Percentiles rank a stretch among this genome's conserved stretches.
Conservation (phyloP, 2,113 vertebrate species). For the Syngnathoides biaculeatus region DNA sequence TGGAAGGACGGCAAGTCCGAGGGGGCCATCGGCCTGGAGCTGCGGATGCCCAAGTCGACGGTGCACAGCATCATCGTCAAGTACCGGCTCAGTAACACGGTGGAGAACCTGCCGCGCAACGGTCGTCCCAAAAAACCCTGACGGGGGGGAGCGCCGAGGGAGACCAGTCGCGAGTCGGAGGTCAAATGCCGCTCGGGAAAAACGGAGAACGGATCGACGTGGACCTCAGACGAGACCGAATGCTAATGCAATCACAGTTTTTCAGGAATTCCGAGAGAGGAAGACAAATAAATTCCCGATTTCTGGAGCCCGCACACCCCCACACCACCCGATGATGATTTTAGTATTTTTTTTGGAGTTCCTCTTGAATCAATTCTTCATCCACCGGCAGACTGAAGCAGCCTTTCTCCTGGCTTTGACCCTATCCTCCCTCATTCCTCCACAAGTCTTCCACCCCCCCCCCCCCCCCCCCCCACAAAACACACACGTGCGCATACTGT, state of each 20-base stretch:
- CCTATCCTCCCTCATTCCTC: constrained; percentile 68
- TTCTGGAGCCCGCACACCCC: constrained; percentile 12
- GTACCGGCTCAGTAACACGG: constrained; percentile 80
- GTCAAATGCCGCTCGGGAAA: not conserved
- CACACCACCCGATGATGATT: constrained; percentile 23
- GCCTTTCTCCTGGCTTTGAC: constrained; percentile 58
- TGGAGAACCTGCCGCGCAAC: constrained; percentile 78
- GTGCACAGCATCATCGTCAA: constrained; percentile 83
- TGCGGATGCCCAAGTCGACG: constrained; percentile 79
- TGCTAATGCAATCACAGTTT: constrained; percentile 53
- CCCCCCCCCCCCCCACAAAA: constrained; percentile 17
- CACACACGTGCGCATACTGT: constrained; percentile 20
- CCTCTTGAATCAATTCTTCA: constrained; percentile 59
- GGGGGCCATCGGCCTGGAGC: constrained; percentile 77
- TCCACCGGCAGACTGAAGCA: constrained; percentile 53
- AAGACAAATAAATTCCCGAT: constrained; percentile 4
- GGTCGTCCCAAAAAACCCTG: constrained; percentile 77
- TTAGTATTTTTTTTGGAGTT: constrained; percentile 6
- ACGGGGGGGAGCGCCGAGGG: constrained; percentile 12
- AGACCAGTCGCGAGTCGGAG: not conserved
- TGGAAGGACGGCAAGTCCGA: constrained; percentile 81
- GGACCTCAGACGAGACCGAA: constrained; percentile 10
- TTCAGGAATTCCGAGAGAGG: constrained; percentile 34
- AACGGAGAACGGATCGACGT: constrained; percentile 11
- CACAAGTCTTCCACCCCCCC: constrained; percentile 38